These are phyloP conservation scores for Oreochromis niloticus DNA, from an alignment of 2,113 vertebrate genomes.

Conservation along the genomic window DNA sequence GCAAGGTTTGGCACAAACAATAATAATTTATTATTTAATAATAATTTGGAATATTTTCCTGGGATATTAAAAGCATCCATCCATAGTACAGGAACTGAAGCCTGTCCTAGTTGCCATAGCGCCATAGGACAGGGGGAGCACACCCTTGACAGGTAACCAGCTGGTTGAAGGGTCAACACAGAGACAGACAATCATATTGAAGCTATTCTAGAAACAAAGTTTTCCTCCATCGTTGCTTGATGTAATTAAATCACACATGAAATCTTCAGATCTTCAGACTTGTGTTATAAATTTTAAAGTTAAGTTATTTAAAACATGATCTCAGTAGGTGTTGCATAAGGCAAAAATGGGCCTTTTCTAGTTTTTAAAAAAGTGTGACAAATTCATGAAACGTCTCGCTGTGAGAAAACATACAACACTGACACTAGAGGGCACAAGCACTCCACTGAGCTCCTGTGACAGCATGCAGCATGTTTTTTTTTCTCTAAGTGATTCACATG, in stretches of 20 bases:
- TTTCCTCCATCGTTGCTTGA: neutral
- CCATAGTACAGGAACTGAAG: neutral
- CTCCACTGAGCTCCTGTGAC: neutral
- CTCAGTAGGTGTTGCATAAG: neutral
- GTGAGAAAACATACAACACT: neutral
- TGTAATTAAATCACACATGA: neutral
- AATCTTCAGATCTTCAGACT: neutral
- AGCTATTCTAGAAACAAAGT: neutral
- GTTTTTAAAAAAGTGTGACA: neutral
- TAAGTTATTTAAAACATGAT: neutral
- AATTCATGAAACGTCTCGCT: neutral
- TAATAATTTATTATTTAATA: neutral
- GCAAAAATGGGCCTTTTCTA: neutral
- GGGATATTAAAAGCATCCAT: neutral
- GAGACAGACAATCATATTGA: neutral
- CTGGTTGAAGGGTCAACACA: neutral
- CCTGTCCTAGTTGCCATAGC: neutral
- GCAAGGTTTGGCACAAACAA: neutral
- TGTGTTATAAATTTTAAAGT: neutral
- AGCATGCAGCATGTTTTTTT: neutral
- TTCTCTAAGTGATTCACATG: neutral
- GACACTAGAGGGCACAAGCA: constrained; percentile 47
- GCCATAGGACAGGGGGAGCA: neutral
- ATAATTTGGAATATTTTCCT: neutral
- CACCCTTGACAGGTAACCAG: neutral